Base-by-base conservation (phyloP, 2,113 vertebrate species). In the Ptychochromis oligacanthus region DNA sequence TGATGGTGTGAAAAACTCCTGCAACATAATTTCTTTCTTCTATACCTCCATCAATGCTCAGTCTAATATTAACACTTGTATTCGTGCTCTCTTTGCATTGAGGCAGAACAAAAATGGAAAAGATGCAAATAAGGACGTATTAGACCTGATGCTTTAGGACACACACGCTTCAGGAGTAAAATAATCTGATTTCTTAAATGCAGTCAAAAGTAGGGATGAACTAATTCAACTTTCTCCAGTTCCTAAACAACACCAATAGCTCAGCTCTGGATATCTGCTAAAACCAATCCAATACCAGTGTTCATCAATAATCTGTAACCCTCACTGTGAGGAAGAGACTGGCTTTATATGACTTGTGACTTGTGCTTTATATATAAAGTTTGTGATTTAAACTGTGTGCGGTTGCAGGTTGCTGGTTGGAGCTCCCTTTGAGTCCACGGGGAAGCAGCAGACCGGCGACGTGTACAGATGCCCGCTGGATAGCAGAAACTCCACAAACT, bases 381-480 rank as follows among this genome's bases (percentile, higher is more conserved):
- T 17, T 49, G 46, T 17, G 46, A 17, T 3, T 49, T 5, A 49
- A 49, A 49, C 46, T 75, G 31, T 83, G 38, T 79, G 36, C 65
- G 57, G 17, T 5, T 75, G 0, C 87, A 99, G 98, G 98, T 88
- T 99, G 87, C 95, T 99, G 72, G 97, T 99, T 26, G 98, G 98
- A 12, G 97, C 98, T 67, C 98, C 98, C 0, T 95, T 97, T 7
- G 97, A 98, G 79, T 96, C 91, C 88, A 99, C 95, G 0, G 97
- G 97, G 36, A 91, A 96, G 38, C 96, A 97, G 92, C 97, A 96
- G 92, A 99, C 97, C 0, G 98, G 98, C 9, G 98, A 99, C 0
- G 95, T 99, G 57, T 99, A 97, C 96, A 97, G 94, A 86, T 99
- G 98, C 81, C 97, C 96, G 0, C 91, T 98, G 88, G 91, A 87